Base-by-base conservation (phyloP, 2,888 invertebrate genomes). In the Drosophila lacicola region DNA sequence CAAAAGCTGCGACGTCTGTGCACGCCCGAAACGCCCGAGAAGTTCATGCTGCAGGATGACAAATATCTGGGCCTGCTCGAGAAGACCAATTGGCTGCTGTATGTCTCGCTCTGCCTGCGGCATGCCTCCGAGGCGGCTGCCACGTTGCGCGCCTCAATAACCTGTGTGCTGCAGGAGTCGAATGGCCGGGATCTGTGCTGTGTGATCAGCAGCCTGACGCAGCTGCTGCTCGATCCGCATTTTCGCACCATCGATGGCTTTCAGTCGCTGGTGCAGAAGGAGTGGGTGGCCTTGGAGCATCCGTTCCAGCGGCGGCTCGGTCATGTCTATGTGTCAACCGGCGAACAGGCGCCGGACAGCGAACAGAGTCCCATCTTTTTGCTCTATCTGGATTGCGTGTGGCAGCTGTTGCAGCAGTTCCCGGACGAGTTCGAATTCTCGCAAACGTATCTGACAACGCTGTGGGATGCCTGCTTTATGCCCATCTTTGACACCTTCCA, bases 201-300 rank as follows among this genome's bases (percentile, higher is more conserved):
- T 78, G 94, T 98, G 49, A 95, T 98, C 67, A 97, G 98, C 54
- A 96, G 96, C 84, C 93, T 99, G 67, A 95, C 96, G 13, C 98
- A 99, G 93, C 93, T 99, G 55, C 93, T 98, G 49, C 92, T 98
- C 62, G 98, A 99, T 93, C 95, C 97, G 0, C 93, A 96, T 91
- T 97, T 94, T 92, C 94, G 98, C 57, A 96, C 97, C 4, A 94
- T 96, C 70, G 94, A 94, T 42, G 98, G 98, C 56, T 98, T 99
- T 92, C 97, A 98, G 92, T 95, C 96, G 62, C 94, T 99, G 41
- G 93, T 99, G 58, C 98, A 98, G 92, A 97, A 98, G 91, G 98
- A 99, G 91, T 99, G 99, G 98, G 94, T 98, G 4, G 96, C 97
- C 1, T 93, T 98, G 74, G 98, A 98, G 29, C 98, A 99, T 92